Evolutionary conservation across 2,113 vertebrate genomes (phyloP).

Genomic region (Sigmodon hispidus): DNA sequence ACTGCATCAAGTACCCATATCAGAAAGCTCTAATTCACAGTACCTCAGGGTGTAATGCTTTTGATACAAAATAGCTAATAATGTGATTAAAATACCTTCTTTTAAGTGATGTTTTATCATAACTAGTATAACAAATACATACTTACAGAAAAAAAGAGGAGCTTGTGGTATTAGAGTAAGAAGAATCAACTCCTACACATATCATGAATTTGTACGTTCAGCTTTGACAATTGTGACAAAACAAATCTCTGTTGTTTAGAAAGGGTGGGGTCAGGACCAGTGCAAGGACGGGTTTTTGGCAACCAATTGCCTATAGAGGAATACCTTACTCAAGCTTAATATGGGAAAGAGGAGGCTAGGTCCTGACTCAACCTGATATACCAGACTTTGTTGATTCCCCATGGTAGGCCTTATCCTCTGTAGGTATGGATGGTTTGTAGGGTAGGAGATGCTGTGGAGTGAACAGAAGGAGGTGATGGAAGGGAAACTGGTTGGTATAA

Average conservation of each 20-base stretch:
- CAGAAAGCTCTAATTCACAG: neutral
- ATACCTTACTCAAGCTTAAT: too few species aligned
- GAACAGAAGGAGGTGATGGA: too few species aligned
- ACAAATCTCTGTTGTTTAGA: neutral
- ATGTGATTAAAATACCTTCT: neutral
- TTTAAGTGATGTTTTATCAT: neutral
- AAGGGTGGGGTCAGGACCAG: fast-evolving
- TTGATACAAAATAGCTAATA: neutral
- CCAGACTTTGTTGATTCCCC: too few species aligned
- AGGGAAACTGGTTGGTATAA: too few species aligned
- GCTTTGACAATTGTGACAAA: neutral
- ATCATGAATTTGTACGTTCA: neutral
- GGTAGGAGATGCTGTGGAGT: too few species aligned
- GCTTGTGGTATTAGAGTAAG: neutral
- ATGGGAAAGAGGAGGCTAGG: too few species aligned
- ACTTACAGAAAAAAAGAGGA: neutral
- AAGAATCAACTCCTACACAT: fast-evolving
- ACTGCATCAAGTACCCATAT: too few species aligned
- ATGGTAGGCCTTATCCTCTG: too few species aligned
- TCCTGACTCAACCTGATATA: too few species aligned
- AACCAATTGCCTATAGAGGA: too few species aligned
- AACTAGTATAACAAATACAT: fast-evolving
- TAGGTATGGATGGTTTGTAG: too few species aligned
- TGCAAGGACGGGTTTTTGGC: too few species aligned
- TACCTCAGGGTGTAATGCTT: neutral